phyloP scores from a whole-genome alignment of 2,113 vertebrate species.

The Saimiri boliviensis region DNA sequence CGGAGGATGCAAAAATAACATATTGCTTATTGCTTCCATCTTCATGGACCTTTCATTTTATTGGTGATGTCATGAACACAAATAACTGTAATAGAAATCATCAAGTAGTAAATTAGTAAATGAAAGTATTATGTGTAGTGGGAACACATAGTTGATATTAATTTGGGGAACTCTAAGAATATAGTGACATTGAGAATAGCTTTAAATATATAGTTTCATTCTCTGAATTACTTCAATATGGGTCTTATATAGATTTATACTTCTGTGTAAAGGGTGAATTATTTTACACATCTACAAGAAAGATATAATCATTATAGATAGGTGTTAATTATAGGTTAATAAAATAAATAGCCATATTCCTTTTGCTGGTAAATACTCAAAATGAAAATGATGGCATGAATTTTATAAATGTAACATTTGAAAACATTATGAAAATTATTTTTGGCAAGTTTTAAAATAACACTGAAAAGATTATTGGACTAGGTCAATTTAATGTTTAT shows the following conservation, averaged over 20 bases:
- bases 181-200: neutral
- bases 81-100: neutral
- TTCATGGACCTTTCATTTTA: neutral
- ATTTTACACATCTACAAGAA: neutral
- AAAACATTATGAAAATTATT: neutral
- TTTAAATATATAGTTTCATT: neutral
- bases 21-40: neutral
- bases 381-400: neutral
- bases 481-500: neutral
- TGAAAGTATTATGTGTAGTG: neutral
- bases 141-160: neutral
- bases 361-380: neutral
- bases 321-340: neutral
- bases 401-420: conserved; percentile 40
- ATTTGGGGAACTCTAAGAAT: neutral
- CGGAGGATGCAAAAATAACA: neutral
- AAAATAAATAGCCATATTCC: neutral
- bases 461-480: neutral
- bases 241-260: neutral
- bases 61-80: neutral
- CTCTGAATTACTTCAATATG: neutral
- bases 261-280: neutral
- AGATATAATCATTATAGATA: neutral
- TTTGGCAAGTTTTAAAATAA: neutral
- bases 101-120: conserved; percentile 20